phyloP scores from a whole-genome alignment of 1,140 invertebrate genomes.

The Drosophila truncata region DNA sequence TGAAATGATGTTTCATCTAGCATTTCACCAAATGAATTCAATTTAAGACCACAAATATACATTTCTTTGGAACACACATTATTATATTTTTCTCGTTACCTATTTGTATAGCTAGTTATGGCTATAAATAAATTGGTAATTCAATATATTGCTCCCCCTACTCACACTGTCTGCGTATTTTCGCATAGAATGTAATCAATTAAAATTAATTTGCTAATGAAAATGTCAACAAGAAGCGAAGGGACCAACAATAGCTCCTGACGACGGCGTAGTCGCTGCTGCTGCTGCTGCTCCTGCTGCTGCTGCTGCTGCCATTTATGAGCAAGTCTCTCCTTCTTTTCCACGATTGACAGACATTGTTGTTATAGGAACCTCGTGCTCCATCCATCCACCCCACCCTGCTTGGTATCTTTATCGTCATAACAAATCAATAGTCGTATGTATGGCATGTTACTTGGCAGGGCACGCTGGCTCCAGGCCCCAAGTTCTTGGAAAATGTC shows the following conservation, averaged over 20 bases:
- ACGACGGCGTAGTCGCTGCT: constrained; percentile 1
- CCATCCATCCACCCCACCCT: constrained; percentile 1
- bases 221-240: constrained; percentile 67
- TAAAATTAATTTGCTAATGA: constrained; percentile 79
- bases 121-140: constrained; percentile 73
- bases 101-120: constrained; percentile 15
- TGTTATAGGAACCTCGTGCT: constrained; percentile 47
- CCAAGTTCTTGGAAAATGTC: constrained; percentile 44
- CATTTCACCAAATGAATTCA: background rate
- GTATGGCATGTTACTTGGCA: constrained; percentile 42
- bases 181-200: constrained; percentile 76
- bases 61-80: background rate
- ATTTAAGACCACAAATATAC: background rate
- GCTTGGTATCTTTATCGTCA: constrained; percentile 44
- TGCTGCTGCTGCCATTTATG: constrained; percentile 48
- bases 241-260: constrained; percentile 51
- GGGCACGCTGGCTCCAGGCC: constrained; percentile 17
- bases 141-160: constrained; percentile 60
- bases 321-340: constrained; percentile 28
- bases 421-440: constrained; percentile 75
- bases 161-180: constrained; percentile 54
- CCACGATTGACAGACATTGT: constrained; percentile 59
- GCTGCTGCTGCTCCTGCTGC: constrained; percentile 1
- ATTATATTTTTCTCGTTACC: constrained; percentile 3
- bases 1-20: background rate